Conservation (phyloP, 2,113 vertebrate species). For the Ctenomys sociabilis region DNA sequence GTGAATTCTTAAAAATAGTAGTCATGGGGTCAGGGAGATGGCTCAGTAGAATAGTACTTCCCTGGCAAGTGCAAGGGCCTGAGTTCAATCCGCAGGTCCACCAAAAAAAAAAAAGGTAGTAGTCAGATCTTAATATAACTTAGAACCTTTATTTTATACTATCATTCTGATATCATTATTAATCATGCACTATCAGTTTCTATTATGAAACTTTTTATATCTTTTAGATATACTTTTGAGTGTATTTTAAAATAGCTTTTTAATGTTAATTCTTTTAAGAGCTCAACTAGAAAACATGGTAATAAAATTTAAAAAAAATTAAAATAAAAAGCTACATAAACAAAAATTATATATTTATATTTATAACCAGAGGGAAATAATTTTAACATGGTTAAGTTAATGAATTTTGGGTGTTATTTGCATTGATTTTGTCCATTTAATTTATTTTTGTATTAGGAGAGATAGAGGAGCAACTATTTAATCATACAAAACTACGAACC, state of each 20-base stretch:
- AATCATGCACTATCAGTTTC: background rate
- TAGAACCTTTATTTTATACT: background rate
- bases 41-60: too few relatives aligned
- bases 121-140: background rate
- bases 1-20: constrained; percentile 5
- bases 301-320: constrained; percentile 53
- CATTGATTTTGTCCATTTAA: background rate
- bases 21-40: too few relatives aligned
- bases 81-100: too few relatives aligned
- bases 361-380: background rate
- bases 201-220: background rate
- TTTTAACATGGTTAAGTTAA: background rate
- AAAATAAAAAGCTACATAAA: constrained; percentile 22
- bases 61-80: too few relatives aligned
- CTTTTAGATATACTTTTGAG: constrained; percentile 7
- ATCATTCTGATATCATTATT: background rate
- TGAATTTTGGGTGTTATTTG: background rate
- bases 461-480: background rate
- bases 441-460: background rate
- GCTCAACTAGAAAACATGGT: background rate
- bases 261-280: background rate
- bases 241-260: constrained; percentile 13
- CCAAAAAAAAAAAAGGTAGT: too few relatives aligned
- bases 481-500: background rate
- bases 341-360: background rate